Percentiles rank a stretch among this genome's conserved stretches.
Evolutionary conservation across 1,140 invertebrate species (phyloP).

Genomic region (Danaus plexippus): DNA sequence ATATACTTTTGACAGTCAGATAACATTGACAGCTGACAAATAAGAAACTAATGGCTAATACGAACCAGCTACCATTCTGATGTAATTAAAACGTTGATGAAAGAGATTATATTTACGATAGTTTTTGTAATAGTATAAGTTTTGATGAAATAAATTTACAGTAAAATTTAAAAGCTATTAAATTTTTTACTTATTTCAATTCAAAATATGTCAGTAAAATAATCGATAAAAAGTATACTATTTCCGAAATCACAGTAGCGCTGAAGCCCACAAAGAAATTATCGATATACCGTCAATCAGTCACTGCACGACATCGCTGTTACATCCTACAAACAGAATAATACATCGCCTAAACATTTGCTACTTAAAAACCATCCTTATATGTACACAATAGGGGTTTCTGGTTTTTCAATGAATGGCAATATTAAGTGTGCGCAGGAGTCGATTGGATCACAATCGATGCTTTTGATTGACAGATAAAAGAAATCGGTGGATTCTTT

Average conservation of each 20-base stretch:
- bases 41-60: too few relatives aligned
- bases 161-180: too few relatives aligned
- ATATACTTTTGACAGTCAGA: too few relatives aligned
- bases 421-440: slow-evolving; percentile 20
- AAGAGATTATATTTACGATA: too few relatives aligned
- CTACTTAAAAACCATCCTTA: slow-evolving; percentile 13
- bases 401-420: background rate
- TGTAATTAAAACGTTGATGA: too few relatives aligned
- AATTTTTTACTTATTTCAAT: too few relatives aligned
- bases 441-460: slow-evolving; percentile 50
- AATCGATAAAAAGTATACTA: slow-evolving; percentile 6
- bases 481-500: slow-evolving; percentile 57
- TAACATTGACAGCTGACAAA: too few relatives aligned
- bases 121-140: too few relatives aligned
- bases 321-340: slow-evolving; percentile 15
- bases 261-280: slow-evolving; percentile 41
- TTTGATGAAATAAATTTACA: too few relatives aligned
- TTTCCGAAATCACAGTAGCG: slow-evolving; percentile 35
- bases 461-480: slow-evolving; percentile 59
- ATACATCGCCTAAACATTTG: slow-evolving; percentile 1
- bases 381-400: slow-evolving; percentile 1
- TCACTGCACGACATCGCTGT: slow-evolving; percentile 38
- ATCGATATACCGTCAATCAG: slow-evolving; percentile 59
- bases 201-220: slow-evolving; percentile 9
- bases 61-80: too few relatives aligned